A percentile compares a stretch with the other conserved stretches of the same genome.
These are phyloP conservation scores for Drosophila conformis DNA, from an alignment of 2,888 invertebrate genomes.

Conservation along the genomic window DNA sequence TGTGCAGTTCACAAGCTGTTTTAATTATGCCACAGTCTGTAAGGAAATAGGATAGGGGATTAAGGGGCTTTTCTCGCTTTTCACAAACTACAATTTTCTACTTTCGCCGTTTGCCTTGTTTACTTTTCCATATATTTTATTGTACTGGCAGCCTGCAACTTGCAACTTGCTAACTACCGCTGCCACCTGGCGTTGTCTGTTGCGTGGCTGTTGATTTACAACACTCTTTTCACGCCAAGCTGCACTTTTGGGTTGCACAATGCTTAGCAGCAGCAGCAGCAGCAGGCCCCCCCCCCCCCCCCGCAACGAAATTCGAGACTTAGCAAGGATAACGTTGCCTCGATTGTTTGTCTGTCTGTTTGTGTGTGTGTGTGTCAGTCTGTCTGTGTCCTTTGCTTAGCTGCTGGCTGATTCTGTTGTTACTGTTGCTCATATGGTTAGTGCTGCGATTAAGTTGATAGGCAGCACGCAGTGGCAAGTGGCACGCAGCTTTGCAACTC, in stretches of 20 bases:
- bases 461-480: constrained; percentile 55
- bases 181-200: constrained; percentile 13
- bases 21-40: constrained; percentile 59
- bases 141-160: constrained; percentile 28
- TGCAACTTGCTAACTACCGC: constrained; percentile 10
- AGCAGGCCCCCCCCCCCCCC: constrained; percentile 10
- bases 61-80: neutral
- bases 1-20: constrained; percentile 47
- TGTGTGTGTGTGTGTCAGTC: constrained; percentile 14
- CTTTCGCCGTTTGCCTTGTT: constrained; percentile 32
- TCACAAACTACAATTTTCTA: constrained; percentile 14
- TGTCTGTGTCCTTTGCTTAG: constrained; percentile 37
- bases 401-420: constrained; percentile 39
- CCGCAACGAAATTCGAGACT: constrained; percentile 29
- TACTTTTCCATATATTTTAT: constrained; percentile 26
- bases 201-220: constrained; percentile 65
- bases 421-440: constrained; percentile 20
- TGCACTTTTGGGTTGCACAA: constrained; percentile 69
- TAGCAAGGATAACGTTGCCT: constrained; percentile 42
- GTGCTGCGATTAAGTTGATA: constrained; percentile 71
- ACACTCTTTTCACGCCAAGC: constrained; percentile 71
- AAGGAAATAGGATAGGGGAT: too few species aligned
- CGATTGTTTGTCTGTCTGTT: constrained; percentile 30
- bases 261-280: constrained; percentile 19
- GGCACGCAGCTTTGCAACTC: constrained; percentile 40